Evolutionary conservation across 2,888 invertebrate genomes (phyloP).

Genomic region (Apamea sordens): DNA sequence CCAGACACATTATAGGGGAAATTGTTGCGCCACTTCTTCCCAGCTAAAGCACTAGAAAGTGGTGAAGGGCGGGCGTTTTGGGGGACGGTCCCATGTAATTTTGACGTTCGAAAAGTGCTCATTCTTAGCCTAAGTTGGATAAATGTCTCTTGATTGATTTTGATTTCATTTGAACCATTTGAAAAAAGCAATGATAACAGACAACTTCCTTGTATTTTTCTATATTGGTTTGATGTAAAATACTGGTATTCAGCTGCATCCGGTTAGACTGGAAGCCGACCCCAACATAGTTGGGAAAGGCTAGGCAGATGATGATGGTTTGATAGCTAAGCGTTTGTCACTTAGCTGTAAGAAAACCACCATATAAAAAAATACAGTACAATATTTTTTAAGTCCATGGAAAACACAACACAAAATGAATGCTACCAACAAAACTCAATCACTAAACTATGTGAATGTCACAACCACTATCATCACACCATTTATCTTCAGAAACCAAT

Average conservation of each 20-base stretch:
- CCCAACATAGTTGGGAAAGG: no score
- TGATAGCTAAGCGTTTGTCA: not conserved
- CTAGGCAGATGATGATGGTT: no score
- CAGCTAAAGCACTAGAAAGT: no score
- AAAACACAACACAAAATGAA: not conserved
- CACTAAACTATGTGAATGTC: slow-evolving; percentile 75
- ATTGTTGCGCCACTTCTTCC: not conserved
- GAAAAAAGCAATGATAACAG: not conserved
- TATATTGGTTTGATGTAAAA: no score
- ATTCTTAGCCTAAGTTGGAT: not conserved
- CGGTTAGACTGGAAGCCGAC: no score
- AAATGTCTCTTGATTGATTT: not conserved
- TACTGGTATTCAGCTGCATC: no score
- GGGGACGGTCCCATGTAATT: not conserved
- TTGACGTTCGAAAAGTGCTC: not conserved
- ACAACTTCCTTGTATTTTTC: not conserved
- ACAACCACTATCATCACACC: slow-evolving; percentile 80
- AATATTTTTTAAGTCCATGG: not conserved
- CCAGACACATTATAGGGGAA: no score
- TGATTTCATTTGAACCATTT: not conserved
- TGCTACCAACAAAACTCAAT: slow-evolving; percentile 22
- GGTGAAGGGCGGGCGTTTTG: no score
- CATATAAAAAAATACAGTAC: not conserved
- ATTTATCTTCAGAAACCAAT: slow-evolving; percentile 77
- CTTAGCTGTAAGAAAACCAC: not conserved